Conservation (phyloP, 2,888 invertebrate genomes). For the Strigamia crassipes region DNA sequence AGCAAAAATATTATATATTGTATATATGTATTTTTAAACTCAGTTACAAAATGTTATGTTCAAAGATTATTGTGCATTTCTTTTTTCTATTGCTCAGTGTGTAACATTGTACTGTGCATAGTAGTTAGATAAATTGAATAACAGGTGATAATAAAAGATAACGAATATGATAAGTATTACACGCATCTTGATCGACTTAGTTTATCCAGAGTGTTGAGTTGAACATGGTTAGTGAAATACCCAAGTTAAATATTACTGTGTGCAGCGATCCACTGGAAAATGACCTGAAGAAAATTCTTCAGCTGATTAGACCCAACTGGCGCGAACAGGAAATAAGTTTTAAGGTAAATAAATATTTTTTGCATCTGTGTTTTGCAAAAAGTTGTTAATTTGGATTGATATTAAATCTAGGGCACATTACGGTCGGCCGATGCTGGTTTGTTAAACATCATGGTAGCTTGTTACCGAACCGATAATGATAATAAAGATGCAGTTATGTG, state of each 20-base stretch:
- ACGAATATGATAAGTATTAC: too few species aligned
- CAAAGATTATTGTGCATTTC: too few species aligned
- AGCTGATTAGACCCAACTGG: not conserved
- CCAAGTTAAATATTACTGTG: not conserved
- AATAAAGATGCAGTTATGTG: conserved; percentile 1
- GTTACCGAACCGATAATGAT: not conserved
- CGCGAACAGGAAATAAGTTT: not conserved
- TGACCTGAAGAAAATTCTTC: not conserved
- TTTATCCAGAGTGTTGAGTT: too few species aligned
- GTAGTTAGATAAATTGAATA: too few species aligned
- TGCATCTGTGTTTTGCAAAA: not conserved
- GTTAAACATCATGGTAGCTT: not conserved
- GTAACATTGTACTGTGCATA: too few species aligned
- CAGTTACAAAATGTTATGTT: too few species aligned
- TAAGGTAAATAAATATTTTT: not conserved
- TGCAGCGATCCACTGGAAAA: not conserved
- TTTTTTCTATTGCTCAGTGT: too few species aligned
- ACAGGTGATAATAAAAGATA: too few species aligned
- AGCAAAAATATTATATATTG: too few species aligned
- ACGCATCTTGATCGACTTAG: too few species aligned
- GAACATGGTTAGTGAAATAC: not conserved
- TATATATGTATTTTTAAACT: too few species aligned
- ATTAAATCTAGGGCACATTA: not conserved
- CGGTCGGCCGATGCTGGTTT: not conserved
- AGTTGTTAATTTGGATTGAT: not conserved